Evolutionary conservation across 2,888 invertebrate species (phyloP).

Genomic region (Cephus spinipes): DNA sequence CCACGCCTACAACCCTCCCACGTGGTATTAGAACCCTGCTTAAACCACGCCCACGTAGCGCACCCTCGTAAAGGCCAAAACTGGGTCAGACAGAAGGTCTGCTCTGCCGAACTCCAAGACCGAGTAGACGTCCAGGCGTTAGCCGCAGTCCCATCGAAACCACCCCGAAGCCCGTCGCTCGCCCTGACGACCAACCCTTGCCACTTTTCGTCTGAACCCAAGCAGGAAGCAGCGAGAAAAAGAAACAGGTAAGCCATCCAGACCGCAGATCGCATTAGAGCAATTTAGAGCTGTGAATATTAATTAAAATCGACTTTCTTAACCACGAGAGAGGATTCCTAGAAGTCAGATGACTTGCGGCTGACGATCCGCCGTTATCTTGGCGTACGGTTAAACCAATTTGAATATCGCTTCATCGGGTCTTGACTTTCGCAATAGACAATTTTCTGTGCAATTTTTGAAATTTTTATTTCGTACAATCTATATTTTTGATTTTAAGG

Average conservation of each 20-base stretch:
- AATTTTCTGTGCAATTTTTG: no score
- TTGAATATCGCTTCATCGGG: no score
- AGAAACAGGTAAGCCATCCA: constrained; percentile 8
- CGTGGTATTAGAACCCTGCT: constrained; percentile 17
- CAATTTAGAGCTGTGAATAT: constrained; percentile 61
- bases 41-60: constrained; percentile 38
- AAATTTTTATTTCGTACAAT: no score
- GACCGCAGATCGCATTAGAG: constrained; percentile 56
- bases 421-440: no score
- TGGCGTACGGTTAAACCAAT: no score
- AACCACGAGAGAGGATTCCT: constrained; percentile 60
- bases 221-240: constrained; percentile 15
- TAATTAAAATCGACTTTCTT: constrained; percentile 56
- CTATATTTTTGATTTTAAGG: no score
- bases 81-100: constrained; percentile 51
- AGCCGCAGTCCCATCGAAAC: constrained; percentile 61
- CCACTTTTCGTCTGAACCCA: constrained; percentile 9
- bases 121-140: constrained; percentile 36
- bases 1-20: constrained; percentile 47
- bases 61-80: constrained; percentile 41
- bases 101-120: constrained; percentile 24
- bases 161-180: constrained; percentile 60
- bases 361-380: background rate
- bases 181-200: constrained; percentile 48
- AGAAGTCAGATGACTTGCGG: constrained; percentile 1